Evolutionary conservation across 2,888 invertebrate species (phyloP).

Genomic region (Andrena minutula): DNA sequence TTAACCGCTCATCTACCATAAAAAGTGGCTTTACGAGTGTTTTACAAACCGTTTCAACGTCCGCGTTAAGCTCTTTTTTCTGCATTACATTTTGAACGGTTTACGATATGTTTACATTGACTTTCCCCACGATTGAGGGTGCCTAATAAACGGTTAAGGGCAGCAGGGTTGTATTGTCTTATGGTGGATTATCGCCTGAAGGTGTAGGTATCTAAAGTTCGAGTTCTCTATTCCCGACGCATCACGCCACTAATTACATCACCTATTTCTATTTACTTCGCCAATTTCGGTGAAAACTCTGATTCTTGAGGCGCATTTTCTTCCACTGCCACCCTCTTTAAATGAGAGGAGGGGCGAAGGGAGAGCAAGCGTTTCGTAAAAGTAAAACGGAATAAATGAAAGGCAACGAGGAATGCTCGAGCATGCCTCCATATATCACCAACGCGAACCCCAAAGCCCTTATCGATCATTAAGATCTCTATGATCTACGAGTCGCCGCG

Average conservation of each 20-base stretch:
- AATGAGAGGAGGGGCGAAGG: neutral
- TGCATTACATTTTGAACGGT: neutral
- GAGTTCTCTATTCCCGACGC: no score
- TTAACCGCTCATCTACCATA: constrained; percentile 21
- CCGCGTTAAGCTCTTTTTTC: neutral
- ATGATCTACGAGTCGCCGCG: constrained; percentile 57
- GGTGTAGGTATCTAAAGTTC: no score
- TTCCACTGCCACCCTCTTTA: neutral
- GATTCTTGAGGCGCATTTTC: constrained; percentile 20
- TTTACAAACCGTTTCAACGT: constrained; percentile 12
- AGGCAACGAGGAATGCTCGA: constrained; percentile 28
- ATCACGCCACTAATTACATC: neutral
- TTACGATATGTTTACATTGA: neutral
- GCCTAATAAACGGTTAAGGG: no score
- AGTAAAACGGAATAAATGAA: constrained; percentile 35
- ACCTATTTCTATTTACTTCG: no score
- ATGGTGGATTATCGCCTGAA: neutral
- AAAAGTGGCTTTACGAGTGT: constrained; percentile 29
- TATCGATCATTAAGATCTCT: constrained; percentile 57
- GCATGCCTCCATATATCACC: constrained; percentile 20
- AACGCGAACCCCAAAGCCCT: constrained; percentile 39
- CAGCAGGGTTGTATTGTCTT: neutral
- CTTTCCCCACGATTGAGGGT: neutral
- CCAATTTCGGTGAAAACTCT: constrained; percentile 1
- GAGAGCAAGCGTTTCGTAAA: constrained; percentile 17